Evolutionary conservation across 1,140 invertebrate genomes (phyloP).

Genomic region (Trissolcus basalis): DNA sequence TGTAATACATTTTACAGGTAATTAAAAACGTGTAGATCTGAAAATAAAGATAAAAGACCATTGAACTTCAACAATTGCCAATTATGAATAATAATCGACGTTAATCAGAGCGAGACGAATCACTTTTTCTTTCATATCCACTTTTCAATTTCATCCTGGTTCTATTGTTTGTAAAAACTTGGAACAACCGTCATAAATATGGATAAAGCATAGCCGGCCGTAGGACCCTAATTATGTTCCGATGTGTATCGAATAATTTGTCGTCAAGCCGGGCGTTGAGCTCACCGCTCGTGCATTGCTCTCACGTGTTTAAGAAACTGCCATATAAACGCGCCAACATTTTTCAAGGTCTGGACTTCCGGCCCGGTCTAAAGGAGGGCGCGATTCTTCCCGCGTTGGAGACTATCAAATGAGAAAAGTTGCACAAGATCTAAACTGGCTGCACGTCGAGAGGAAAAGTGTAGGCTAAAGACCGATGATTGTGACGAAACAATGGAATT

Average conservation of each 20-base stretch:
- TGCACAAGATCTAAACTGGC: conserved; percentile 49
- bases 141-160: not conserved
- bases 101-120: conserved; percentile 41
- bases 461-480: conserved; percentile 60
- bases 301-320: conserved; percentile 40
- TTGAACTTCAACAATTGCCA: conserved; percentile 16
- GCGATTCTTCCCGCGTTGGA: conserved; percentile 54
- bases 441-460: conserved; percentile 56
- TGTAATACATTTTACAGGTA: too few relatives aligned
- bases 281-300: conserved; percentile 32
- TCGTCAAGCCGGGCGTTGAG: conserved; percentile 30
- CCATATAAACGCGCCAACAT: conserved; percentile 40
- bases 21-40: too few relatives aligned
- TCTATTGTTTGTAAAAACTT: conserved; percentile 12
- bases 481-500: conserved; percentile 58
- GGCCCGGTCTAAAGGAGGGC: conserved; percentile 50
- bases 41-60: not conserved
- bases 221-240: conserved; percentile 29
- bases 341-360: conserved; percentile 57
- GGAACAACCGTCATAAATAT: conserved; percentile 25
- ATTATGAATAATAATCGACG: not conserved
- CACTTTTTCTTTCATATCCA: conserved; percentile 29
- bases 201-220: conserved; percentile 11
- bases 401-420: conserved; percentile 52
- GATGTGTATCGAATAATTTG: conserved; percentile 47